Conservation (phyloP, 2,888 invertebrate genomes). For the Ophioninae sp. region DNA sequence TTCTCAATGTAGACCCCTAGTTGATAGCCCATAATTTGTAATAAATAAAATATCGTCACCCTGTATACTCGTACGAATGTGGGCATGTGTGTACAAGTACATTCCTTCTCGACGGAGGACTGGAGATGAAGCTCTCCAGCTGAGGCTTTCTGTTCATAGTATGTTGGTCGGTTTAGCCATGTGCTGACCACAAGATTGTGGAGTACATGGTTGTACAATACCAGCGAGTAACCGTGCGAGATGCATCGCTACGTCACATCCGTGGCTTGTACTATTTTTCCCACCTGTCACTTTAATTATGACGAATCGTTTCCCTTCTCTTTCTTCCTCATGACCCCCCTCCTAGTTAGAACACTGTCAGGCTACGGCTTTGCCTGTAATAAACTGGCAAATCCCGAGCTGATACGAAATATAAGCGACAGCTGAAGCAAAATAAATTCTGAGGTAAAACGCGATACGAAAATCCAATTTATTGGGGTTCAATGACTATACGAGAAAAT, state of each 20-base stretch:
- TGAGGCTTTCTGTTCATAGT: conserved; percentile 3
- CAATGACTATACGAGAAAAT: background rate
- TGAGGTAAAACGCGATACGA: background rate
- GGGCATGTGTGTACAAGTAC: background rate
- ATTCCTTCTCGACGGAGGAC: background rate
- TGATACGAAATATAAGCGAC: conserved; percentile 2
- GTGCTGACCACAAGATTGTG: conserved; percentile 27
- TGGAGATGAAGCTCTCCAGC: conserved; percentile 6
- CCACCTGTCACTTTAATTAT: conserved; percentile 72
- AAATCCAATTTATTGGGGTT: background rate
- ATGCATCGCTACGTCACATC: conserved; percentile 19
- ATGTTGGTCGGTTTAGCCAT: conserved; percentile 31
- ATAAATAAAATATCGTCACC: too few species aligned
- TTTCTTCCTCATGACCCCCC: conserved; percentile 27
- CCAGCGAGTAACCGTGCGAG: conserved; percentile 1
- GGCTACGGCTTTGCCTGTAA: conserved; percentile 54
- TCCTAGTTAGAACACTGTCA: conserved; percentile 40
- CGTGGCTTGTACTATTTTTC: conserved; percentile 67
- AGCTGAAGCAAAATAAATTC: background rate
- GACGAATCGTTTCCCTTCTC: conserved; percentile 70
- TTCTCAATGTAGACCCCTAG: too few species aligned
- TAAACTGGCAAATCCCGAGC: conserved; percentile 31
- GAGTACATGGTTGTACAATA: conserved; percentile 15
- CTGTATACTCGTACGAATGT: background rate
- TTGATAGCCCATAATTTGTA: too few species aligned